Percentiles rank a stretch among this genome's conserved stretches.
phyloP scores from a whole-genome alignment of 2,888 invertebrate genomes.

The Hemithea aestivaria region DNA sequence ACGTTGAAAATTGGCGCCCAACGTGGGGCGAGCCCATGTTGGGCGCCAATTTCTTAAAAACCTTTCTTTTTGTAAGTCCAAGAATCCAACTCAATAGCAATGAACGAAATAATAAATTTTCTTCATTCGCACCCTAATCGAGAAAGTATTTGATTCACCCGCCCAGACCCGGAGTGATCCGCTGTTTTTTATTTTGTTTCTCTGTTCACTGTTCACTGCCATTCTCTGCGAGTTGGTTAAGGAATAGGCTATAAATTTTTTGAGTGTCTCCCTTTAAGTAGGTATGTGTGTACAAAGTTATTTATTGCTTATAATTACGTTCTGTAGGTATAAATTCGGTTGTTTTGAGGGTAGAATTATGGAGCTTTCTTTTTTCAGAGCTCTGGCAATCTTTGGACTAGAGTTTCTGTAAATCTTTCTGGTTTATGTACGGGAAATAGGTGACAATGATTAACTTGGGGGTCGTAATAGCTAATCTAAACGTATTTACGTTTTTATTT shows the following conservation, averaged over 20 bases:
- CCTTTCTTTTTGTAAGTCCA: conserved; percentile 13
- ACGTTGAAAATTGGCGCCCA: conserved; percentile 31
- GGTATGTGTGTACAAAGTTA: conserved; percentile 54
- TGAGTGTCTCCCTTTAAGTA: conserved; percentile 49
- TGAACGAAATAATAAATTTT: conserved; percentile 57
- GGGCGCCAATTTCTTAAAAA: not conserved
- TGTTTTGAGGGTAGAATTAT: conserved; percentile 23
- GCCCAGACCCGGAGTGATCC: conserved; percentile 60
- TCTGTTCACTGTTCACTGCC: conserved; percentile 38
- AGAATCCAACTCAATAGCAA: conserved; percentile 48
- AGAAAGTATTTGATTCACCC: conserved; percentile 65
- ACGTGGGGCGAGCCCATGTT: conserved; percentile 21
- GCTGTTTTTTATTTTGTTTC: conserved; percentile 50
- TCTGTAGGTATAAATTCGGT: conserved; percentile 27
- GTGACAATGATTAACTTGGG: too few relatives aligned
- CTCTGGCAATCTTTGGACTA: too few relatives aligned
- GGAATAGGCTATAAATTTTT: conserved; percentile 65
- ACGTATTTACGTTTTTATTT: too few relatives aligned
- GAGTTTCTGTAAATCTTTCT: too few relatives aligned
- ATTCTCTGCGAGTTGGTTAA: conserved; percentile 49
- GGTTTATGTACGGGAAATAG: too few relatives aligned
- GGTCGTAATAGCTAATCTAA: too few relatives aligned
- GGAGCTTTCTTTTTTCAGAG: conserved; percentile 10
- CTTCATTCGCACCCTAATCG: conserved; percentile 37
- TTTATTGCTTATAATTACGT: conserved; percentile 49